Base-by-base conservation (phyloP, 2,888 invertebrate species). In the Synanthedon vespiformis region DNA sequence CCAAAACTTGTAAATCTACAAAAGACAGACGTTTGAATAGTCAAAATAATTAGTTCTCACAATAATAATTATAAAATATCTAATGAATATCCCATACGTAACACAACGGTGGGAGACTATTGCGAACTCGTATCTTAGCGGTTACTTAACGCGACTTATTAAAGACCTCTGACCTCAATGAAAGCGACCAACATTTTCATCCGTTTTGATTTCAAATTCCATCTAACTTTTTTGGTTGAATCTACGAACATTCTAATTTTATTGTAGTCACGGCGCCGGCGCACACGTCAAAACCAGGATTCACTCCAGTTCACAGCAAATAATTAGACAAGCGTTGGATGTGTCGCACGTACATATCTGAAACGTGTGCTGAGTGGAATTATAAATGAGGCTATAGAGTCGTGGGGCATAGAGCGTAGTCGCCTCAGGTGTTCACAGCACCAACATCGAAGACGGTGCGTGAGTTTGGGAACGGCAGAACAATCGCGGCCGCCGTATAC, bases 401-500 rank as follows among this genome's bases (percentile, higher is more conserved):
- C 62, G 65, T 67, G 69, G 61, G 62, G 63, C 66, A 55, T 34
- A 34, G 34, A 58, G 56, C 63, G 69, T 63, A 59, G 60, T 64
- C 61, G 60, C 63, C 60, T 63, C 60, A 55, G 58, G 58, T 63
- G 8, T 34, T 10, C 34, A 34, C 34, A 34, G 64, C 69, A 65
- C 59, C 57, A 56, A 55, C 65, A 58, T 61, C 62, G 61, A 63
- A 59, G 55, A 58, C 60, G 64, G 64, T 64, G 68, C 65, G 65
- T 76, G 74, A 66, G 59, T 67, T 63, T 63, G 55, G 67, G 65
- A 64, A 67, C 70, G 65, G 60, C 84, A 85, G 77, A 83, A 72
- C 77, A 76, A 74, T 70, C 75, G 81, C 77, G 79, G 79, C 79
- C 78, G 70, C 80, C 77, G 80, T 67, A 64, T 74, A 72, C 67